These are phyloP conservation scores for Paramisgurnus dabryanus DNA, from an alignment of 2,113 vertebrate species.

Conservation along the genomic window DNA sequence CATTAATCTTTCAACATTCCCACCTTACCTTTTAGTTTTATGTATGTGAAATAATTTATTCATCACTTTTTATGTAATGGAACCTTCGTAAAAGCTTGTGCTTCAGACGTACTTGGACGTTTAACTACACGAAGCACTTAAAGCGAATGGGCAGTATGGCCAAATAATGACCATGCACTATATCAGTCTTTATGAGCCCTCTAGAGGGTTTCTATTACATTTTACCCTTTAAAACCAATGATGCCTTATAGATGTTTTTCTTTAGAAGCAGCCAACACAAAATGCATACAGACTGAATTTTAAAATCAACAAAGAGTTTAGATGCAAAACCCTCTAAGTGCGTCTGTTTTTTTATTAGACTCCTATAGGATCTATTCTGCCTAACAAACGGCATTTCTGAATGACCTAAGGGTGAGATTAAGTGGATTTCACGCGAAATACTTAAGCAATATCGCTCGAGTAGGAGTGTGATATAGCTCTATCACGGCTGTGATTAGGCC, in stretches of 20 bases:
- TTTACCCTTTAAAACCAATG: not conserved
- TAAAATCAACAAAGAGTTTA: no score
- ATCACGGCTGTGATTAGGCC: no score
- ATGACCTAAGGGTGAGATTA: no score
- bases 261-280: no score
- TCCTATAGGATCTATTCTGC: no score
- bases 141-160: not conserved
- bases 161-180: slow-evolving; percentile 14
- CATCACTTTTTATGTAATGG: slow-evolving; percentile 3
- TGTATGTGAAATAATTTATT: not conserved
- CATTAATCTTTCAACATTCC: not conserved
- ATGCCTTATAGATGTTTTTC: not conserved
- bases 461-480: no score
- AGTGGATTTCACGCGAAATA: no score
- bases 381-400: no score
- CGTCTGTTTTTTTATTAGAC: no score
- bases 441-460: no score
- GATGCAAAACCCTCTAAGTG: no score
- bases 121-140: not conserved
- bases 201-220: not conserved
- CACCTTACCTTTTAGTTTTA: not conserved
- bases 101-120: not conserved
- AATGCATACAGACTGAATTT: no score
- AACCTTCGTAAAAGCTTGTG: not conserved
- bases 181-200: slow-evolving; percentile 23